Evolutionary conservation across 1,140 invertebrate genomes (phyloP).

Genomic region (Drosophila albomicans): DNA sequence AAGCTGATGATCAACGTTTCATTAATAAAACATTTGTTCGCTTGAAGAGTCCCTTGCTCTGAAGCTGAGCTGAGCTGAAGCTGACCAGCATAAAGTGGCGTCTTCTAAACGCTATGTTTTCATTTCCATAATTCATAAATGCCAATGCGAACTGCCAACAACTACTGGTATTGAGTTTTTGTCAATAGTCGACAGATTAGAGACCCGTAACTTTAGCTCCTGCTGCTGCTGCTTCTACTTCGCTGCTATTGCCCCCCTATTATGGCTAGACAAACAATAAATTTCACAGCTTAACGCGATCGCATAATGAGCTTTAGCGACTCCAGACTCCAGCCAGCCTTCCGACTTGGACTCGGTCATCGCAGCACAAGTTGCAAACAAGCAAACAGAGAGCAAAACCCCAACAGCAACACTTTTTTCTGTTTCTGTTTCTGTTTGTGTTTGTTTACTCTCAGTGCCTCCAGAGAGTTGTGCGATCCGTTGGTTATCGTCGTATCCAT

Average conservation of each 20-base stretch:
- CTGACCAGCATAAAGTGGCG: slow-evolving; percentile 39
- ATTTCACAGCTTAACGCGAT: slow-evolving; percentile 85
- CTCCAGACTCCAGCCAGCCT: slow-evolving; percentile 10
- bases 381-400: slow-evolving; percentile 52
- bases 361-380: slow-evolving; percentile 61
- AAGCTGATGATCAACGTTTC: slow-evolving; percentile 60
- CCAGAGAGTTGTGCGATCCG: slow-evolving; percentile 24
- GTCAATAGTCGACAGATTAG: slow-evolving; percentile 76
- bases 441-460: slow-evolving; percentile 26
- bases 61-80: neutral
- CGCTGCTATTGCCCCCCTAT: slow-evolving; percentile 36
- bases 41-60: slow-evolving; percentile 46
- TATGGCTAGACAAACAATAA: slow-evolving; percentile 74
- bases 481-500: slow-evolving; percentile 53
- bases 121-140: slow-evolving; percentile 80
- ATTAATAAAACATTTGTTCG: slow-evolving; percentile 83
- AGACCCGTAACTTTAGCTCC: slow-evolving; percentile 41
- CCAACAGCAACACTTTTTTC: slow-evolving; percentile 77
- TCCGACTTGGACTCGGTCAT: slow-evolving; percentile 11
- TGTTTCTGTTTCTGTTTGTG: slow-evolving; percentile 6
- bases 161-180: slow-evolving; percentile 83
- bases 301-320: slow-evolving; percentile 75
- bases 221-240: neutral
- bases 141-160: slow-evolving; percentile 75
- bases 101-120: slow-evolving; percentile 45